phyloP scores from a whole-genome alignment of 1,140 invertebrate genomes.

The Idris sp. region DNA sequence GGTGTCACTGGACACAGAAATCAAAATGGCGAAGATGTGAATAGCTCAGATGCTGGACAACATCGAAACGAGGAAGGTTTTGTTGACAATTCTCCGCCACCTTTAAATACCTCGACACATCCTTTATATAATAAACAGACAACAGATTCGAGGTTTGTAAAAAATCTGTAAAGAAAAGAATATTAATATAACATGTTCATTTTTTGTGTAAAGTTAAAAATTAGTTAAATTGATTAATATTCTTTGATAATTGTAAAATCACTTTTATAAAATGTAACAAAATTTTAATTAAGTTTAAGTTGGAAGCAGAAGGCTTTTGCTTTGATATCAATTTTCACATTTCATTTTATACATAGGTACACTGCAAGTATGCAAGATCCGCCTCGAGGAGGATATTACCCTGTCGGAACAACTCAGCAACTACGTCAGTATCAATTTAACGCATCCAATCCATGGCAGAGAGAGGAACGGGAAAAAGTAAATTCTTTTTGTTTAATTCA shows the following conservation, averaged over 20 bases:
- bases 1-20: conserved; percentile 37
- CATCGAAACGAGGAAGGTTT: conserved; percentile 73
- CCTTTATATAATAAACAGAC: conserved; percentile 81
- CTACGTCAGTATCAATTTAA: conserved; percentile 77
- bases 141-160: conserved; percentile 70
- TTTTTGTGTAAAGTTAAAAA: too few relatives aligned
- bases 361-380: conserved; percentile 86
- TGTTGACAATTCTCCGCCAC: conserved; percentile 82
- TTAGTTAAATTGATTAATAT: conserved; percentile 2
- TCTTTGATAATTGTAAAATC: too few relatives aligned
- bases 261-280: too few relatives aligned
- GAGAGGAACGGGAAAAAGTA: conserved; percentile 91
- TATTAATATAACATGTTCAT: too few relatives aligned
- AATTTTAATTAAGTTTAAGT: too few relatives aligned
- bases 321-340: too few relatives aligned
- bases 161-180: too few relatives aligned
- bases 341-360: conserved; percentile 68
- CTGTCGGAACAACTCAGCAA: conserved; percentile 74
- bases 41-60: conserved; percentile 57
- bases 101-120: conserved; percentile 85
- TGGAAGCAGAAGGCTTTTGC: too few relatives aligned
- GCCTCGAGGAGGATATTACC: conserved; percentile 86
- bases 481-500: too few relatives aligned
- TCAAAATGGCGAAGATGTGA: conserved; percentile 62
- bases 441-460: conserved; percentile 90